phyloP scores from a whole-genome alignment of 1,140 invertebrate genomes.

The Amyelois transitella region DNA sequence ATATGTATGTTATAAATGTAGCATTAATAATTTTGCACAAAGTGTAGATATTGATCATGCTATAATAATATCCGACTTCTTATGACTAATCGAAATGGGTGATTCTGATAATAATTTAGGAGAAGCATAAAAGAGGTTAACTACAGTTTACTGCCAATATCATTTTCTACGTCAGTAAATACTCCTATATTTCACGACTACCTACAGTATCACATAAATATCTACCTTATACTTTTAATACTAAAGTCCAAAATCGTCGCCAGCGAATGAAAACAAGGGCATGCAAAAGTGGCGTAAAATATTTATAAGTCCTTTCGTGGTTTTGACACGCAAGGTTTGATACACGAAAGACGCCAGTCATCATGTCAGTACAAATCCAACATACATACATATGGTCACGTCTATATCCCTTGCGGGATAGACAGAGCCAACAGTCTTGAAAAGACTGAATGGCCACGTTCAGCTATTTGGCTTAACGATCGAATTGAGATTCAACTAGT shows the following conservation, averaged over 20 bases:
- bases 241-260: neutral
- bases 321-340: neutral
- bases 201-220: neutral
- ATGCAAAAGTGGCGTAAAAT: neutral
- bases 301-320: slow-evolving; percentile 1
- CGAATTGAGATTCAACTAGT: too few relatives aligned
- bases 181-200: neutral
- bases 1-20: too few relatives aligned
- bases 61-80: too few relatives aligned
- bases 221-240: neutral
- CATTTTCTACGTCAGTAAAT: slow-evolving; percentile 1
- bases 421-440: too few relatives aligned
- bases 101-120: too few relatives aligned
- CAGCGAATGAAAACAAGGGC: neutral
- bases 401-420: too few relatives aligned
- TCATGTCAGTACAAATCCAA: neutral
- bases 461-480: too few relatives aligned
- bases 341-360: slow-evolving; percentile 1
- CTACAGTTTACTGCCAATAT: neutral
- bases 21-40: too few relatives aligned
- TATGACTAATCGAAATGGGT: too few relatives aligned
- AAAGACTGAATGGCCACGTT: too few relatives aligned
- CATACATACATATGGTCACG: too few relatives aligned
- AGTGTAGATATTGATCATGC: too few relatives aligned
- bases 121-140: neutral